Evolutionary conservation across 1,140 invertebrate species (phyloP).

Genomic region (Caenorhabditis elegans): WBcel235 BX284606.5:15520001-15520500

Average conservation of each 20-base stretch:
- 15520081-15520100: conserved; percentile 31
- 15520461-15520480: background rate
- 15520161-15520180: conserved; percentile 23
- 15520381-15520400: conserved; percentile 4
- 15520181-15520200: conserved; percentile 24
- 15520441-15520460: conserved; percentile 19
- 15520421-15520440: background rate
- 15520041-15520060: background rate
- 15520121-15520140: background rate
- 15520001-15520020: conserved; percentile 30
- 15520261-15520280: background rate
- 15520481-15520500: conserved; percentile 4
- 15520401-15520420: background rate
- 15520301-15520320: conserved; percentile 14
- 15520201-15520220: conserved; percentile 30
- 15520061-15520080: conserved; percentile 31
- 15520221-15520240: conserved; percentile 13
- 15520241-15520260: background rate
- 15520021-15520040: background rate
- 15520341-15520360: background rate
- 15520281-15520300: conserved; percentile 18
- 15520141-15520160: conserved; percentile 9
- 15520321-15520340: background rate
- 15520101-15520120: background rate
- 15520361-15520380: background rate